These are phyloP conservation scores for Phoenicopterus ruber DNA, from an alignment of 2,113 vertebrate species.

Conservation along the genomic window DNA sequence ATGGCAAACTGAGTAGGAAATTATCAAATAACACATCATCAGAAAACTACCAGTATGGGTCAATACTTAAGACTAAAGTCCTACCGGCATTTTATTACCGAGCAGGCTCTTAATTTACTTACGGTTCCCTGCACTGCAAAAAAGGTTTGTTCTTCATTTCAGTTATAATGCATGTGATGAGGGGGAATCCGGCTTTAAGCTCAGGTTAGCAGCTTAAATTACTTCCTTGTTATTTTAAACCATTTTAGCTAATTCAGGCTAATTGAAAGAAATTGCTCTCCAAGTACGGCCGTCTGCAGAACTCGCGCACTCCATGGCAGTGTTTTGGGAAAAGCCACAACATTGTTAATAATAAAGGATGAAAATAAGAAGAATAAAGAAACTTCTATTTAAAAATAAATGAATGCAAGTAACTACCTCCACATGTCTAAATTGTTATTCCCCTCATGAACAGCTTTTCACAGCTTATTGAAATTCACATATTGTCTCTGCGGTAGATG, in stretches of 20 bases:
- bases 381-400: neutral
- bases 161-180: neutral
- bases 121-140: neutral
- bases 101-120: neutral
- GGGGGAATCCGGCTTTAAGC: neutral
- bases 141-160: neutral
- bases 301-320: accelerated
- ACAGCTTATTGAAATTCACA: neutral
- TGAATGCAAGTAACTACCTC: neutral
- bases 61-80: neutral
- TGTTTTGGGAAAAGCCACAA: neutral
- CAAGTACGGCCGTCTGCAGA: neutral
- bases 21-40: accelerated
- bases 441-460: neutral
- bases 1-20: neutral
- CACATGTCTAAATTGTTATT: neutral
- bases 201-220: neutral
- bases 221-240: neutral
- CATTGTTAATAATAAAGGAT: neutral
- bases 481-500: slow-evolving; percentile 17
- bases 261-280: neutral
- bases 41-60: neutral
- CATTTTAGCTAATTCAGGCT: neutral
- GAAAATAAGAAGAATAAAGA: neutral
- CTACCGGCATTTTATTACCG: neutral